Evolutionary conservation across 2,888 invertebrate genomes (phyloP), one percentile per base, ranked within the genome.

Genomic region (Apamea sordens): DNA sequence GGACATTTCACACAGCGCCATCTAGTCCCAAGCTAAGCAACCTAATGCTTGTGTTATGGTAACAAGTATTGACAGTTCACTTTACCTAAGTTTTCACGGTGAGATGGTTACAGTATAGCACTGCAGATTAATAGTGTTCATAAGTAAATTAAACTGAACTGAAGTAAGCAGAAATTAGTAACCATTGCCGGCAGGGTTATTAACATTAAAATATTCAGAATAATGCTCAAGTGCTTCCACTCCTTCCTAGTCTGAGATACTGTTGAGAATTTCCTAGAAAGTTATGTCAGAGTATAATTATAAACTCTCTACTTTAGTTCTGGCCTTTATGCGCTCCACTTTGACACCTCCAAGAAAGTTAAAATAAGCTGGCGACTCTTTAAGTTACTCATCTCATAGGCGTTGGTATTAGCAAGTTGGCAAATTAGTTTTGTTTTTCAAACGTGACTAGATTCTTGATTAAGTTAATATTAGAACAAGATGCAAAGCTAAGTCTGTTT

Each of bases 201-300:
- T 80, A 82, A 73, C 59, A 80, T 85, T 80, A 68, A 80, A 80
- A 75, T 85, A 85, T 85, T 74, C 75, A 72, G 71, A 63, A 68
- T 75, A 72, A 64, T 73, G 69, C 73, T 73, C 47, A 50, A 84
- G 68, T 56, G 73, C 70, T 80, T 79, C 56, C 36, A 44, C 63
- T 71, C 5, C 53, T 24, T n/a, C 44, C 28, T 72, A 41, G 41
- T 24, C 67, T 68, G 63, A 50, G 56, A 69, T 67, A 67, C 47
- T 41, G 65, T 61, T 84, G 41, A 82, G 72, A 69, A 71, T 61
- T 73, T 53, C 63, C 63, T 24, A 68, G 65, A 67, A 59, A 79
- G 80, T 73, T 70, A 70, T 68, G 61, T 69, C 68, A 59, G 63
- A 50, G 50, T 24, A 50, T 83, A 80, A 80, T 85, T 80, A 85